Evolutionary conservation across 2,797 vertebrate genomes (phyloP).

Genomic region (Podargus strigoides): DNA sequence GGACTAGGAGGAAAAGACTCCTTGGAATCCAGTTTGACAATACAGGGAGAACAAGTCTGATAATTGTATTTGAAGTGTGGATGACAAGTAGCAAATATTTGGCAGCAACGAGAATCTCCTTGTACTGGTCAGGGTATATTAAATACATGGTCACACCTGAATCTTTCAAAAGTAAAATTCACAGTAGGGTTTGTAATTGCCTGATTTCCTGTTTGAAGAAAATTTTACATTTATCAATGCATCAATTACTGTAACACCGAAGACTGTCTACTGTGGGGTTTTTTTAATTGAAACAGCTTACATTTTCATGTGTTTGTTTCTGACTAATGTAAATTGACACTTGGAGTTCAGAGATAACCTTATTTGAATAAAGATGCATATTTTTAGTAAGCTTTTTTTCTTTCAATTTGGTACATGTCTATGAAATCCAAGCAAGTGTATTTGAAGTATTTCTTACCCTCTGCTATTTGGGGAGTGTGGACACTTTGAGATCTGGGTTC

Average conservation of each 20-base stretch:
- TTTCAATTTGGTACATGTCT: not conserved
- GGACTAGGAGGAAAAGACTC: not conserved
- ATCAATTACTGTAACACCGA: conserved; percentile 34
- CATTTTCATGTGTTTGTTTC: conserved; percentile 51
- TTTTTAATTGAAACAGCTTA: conserved; percentile 24
- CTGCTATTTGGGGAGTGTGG: not conserved
- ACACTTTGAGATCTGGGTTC: not conserved
- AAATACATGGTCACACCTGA: not conserved
- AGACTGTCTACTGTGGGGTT: not conserved
- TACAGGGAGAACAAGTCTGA: not conserved
- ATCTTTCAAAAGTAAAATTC: conserved; percentile 3
- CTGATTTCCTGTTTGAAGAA: conserved; percentile 23
- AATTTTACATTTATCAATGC: conserved; percentile 10
- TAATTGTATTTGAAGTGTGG: not conserved
- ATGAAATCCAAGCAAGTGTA: not conserved
- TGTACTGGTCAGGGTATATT: not conserved
- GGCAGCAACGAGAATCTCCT: not conserved
- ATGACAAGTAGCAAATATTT: not conserved
- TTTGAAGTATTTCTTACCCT: not conserved
- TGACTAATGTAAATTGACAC: conserved; percentile 65
- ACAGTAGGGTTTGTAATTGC: conserved; percentile 11
- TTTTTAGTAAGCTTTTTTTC: conserved; percentile 69
- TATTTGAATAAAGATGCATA: conserved; percentile 76
- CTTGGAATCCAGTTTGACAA: not conserved
- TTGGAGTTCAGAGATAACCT: conserved; percentile 59